phyloP scores from a whole-genome alignment of 2,113 vertebrate genomes.

The Microcebus jonahi region DNA sequence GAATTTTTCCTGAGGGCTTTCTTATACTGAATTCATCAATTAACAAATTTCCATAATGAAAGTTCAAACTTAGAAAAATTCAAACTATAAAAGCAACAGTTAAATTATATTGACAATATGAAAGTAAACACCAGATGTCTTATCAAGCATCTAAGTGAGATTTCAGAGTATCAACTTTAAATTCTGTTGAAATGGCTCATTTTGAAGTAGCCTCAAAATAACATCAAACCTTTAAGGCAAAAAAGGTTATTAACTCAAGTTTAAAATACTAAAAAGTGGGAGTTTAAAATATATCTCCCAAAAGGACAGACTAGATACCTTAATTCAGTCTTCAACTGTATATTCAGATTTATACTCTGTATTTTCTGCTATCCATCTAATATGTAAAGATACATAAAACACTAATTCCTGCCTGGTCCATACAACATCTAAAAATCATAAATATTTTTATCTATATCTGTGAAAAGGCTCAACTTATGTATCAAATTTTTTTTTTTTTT shows the following conservation, averaged over 20 bases:
- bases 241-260: background rate
- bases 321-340: background rate
- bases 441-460: background rate
- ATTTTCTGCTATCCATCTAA: background rate
- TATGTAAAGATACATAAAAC: background rate
- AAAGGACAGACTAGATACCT: background rate
- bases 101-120: background rate
- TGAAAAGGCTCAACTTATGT: constrained; percentile 52
- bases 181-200: constrained; percentile 1
- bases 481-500: constrained; percentile 50
- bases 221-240: background rate
- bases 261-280: constrained; percentile 40
- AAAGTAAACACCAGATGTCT: constrained; percentile 2
- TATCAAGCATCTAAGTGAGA: background rate
- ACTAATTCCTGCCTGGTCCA: constrained; percentile 55
- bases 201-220: constrained; percentile 37
- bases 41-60: constrained; percentile 7
- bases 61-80: constrained; percentile 35
- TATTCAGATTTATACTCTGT: background rate
- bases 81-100: constrained; percentile 28
- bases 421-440: constrained; percentile 50
- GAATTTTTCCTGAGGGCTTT: background rate
- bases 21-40: background rate
- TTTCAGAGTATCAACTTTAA: background rate
- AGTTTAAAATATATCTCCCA: background rate